These are phyloP conservation scores for Drosophila serrata DNA, from an alignment of 1,140 invertebrate species.

Conservation along the genomic window DNA sequence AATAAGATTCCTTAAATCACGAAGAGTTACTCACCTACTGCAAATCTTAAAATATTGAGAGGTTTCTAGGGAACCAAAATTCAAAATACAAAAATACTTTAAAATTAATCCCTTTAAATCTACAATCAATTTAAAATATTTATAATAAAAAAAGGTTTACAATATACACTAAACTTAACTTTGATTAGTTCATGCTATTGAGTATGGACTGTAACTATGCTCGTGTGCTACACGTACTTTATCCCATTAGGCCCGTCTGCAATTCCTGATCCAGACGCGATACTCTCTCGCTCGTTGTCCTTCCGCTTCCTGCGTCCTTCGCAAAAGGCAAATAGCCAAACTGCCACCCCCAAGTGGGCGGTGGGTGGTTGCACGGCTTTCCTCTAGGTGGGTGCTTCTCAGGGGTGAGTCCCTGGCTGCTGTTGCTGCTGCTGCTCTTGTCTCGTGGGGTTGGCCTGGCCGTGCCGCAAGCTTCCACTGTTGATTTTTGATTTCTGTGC, in stretches of 20 bases:
- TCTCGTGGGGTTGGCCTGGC: constrained; percentile 53
- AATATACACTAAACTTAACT: not conserved
- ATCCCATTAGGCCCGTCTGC: constrained; percentile 75
- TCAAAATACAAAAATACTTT: not conserved
- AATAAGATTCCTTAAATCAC: not conserved
- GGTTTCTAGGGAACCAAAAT: not conserved
- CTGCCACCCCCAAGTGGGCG: constrained; percentile 57
- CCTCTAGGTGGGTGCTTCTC: constrained; percentile 23
- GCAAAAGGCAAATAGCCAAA: constrained; percentile 59
- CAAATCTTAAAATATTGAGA: not conserved
- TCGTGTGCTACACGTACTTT: constrained; percentile 53
- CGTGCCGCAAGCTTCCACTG: constrained; percentile 48
- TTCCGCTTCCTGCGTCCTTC: constrained; percentile 16
- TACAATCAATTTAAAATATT: not conserved
- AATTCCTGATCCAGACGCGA: constrained; percentile 56
- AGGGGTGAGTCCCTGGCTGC: constrained; percentile 20
- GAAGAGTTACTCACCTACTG: not conserved
- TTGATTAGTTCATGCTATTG: not conserved
- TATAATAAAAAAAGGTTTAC: too few relatives aligned
- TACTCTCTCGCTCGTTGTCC: constrained; percentile 27
- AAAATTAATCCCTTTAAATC: too few relatives aligned
- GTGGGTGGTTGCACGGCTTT: constrained; percentile 25
- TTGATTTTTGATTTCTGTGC: constrained; percentile 78
- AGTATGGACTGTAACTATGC: constrained; percentile 3
- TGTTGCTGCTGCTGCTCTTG: constrained; percentile 7